Conservation (phyloP, 2,888 invertebrate genomes). For the Leptodirus hochenwartii region DNA sequence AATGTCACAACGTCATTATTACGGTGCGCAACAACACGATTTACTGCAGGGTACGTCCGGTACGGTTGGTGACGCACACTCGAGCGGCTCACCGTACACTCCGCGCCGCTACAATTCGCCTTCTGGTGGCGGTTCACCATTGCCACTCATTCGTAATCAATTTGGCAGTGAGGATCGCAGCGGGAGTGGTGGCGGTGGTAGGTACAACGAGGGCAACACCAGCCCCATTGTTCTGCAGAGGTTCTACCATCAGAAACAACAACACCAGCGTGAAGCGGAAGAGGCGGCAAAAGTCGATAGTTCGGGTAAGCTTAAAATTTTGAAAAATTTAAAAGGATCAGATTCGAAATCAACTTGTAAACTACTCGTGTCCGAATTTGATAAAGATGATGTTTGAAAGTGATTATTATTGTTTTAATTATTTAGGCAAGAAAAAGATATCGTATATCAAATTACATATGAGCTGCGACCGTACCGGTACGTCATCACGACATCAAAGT, state of each 20-base stretch:
- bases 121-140: slow-evolving; percentile 25
- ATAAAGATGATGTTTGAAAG: too few relatives aligned
- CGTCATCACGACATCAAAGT: slow-evolving; percentile 33
- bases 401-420: slow-evolving; percentile 1
- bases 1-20: too few relatives aligned
- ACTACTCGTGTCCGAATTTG: neutral
- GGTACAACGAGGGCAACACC: slow-evolving; percentile 36
- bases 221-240: slow-evolving; percentile 62
- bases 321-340: too few relatives aligned
- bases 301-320: slow-evolving; percentile 13
- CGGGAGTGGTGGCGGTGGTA: slow-evolving; percentile 5
- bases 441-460: slow-evolving; percentile 69
- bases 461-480: slow-evolving; percentile 27
- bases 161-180: slow-evolving; percentile 7
- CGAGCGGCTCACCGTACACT: slow-evolving; percentile 17
- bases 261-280: slow-evolving; percentile 33
- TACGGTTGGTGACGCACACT: too few relatives aligned
- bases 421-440: slow-evolving; percentile 50
- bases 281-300: slow-evolving; percentile 18
- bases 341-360: neutral
- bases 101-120: slow-evolving; percentile 21
- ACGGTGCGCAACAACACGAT: too few relatives aligned
- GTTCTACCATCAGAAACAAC: slow-evolving; percentile 62
- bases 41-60: too few relatives aligned
- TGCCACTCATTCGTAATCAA: slow-evolving; percentile 21